Percentiles rank a stretch among this genome's conserved stretches.
phyloP scores from a whole-genome alignment of 2,797 vertebrate genomes.

The Decapterus maruadsi region DNA sequence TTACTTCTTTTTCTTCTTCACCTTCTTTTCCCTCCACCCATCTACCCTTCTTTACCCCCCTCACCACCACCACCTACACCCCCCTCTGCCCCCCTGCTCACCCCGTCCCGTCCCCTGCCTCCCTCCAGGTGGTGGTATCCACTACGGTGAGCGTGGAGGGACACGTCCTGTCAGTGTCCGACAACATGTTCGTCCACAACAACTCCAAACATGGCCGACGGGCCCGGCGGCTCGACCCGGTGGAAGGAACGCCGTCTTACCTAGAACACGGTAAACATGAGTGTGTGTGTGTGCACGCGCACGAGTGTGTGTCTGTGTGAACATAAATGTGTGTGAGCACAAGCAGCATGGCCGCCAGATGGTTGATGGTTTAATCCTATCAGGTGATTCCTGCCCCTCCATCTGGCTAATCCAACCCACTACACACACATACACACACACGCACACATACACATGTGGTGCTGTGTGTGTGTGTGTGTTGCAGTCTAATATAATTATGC shows the following conservation, averaged over 20 bases:
- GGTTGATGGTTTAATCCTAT: slow-evolving; percentile 99
- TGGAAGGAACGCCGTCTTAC: slow-evolving; percentile 97
- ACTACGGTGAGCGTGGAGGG: slow-evolving; percentile 98
- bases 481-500: slow-evolving; percentile 70
- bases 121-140: slow-evolving; percentile 94
- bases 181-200: slow-evolving; percentile 99
- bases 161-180: slow-evolving; percentile 97
- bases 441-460: slow-evolving; percentile 25
- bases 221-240: slow-evolving; percentile 96
- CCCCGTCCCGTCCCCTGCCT: slow-evolving; percentile 10
- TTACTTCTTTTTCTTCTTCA: background rate
- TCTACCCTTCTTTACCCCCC: background rate
- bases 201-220: slow-evolving; percentile 99
- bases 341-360: slow-evolving; percentile 90
- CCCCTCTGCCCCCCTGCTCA: background rate
- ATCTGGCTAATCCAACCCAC: slow-evolving; percentile 96
- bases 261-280: slow-evolving; percentile 94
- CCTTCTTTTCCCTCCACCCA: background rate
- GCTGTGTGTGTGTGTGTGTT: slow-evolving; percentile 52
- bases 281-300: slow-evolving; percentile 22
- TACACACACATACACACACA: slow-evolving; percentile 66
- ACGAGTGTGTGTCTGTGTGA: slow-evolving; percentile 12
- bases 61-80: background rate
- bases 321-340: slow-evolving; percentile 4
- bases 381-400: slow-evolving; percentile 96